Conservation (phyloP, 2,797 vertebrate species). For the Oceanodroma leucorhoa region DNA sequence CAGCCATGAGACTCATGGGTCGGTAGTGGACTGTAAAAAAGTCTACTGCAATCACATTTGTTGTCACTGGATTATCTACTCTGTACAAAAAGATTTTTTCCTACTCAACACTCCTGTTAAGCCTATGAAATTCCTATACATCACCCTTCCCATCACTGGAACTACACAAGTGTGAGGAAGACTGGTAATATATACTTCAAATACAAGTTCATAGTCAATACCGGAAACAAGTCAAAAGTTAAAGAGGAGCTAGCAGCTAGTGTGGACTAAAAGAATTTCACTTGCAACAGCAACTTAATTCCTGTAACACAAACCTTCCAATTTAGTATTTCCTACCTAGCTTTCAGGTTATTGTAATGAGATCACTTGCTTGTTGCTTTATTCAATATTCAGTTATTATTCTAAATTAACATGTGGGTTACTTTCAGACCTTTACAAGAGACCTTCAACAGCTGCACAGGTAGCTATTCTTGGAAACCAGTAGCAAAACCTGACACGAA, state of each 20-base stretch:
- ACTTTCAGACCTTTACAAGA: conserved; percentile 13
- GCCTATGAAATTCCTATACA: neutral
- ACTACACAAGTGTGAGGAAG: neutral
- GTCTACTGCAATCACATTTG: neutral
- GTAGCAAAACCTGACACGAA: neutral
- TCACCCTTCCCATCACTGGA: neutral
- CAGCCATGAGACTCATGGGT: neutral
- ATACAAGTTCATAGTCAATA: neutral
- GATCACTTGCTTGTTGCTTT: conserved; percentile 3
- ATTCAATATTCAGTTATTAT: neutral
- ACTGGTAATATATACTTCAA: neutral
- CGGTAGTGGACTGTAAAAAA: neutral
- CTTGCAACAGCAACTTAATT: conserved; percentile 41
- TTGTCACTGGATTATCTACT: neutral
- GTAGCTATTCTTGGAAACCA: neutral
- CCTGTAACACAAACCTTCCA: conserved; percentile 11
- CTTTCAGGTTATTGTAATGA: conserved; percentile 23
- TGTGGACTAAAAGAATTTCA: conserved; percentile 21
- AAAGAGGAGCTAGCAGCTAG: neutral
- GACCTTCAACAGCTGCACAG: neutral
- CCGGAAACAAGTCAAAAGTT: conserved; percentile 40
- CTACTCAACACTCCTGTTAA: neutral
- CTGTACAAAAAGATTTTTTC: neutral
- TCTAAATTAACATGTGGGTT: neutral
- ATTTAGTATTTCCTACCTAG: conserved; percentile 29